Conservation (phyloP, 2,888 invertebrate genomes). For the Pyrgus malvae region DNA sequence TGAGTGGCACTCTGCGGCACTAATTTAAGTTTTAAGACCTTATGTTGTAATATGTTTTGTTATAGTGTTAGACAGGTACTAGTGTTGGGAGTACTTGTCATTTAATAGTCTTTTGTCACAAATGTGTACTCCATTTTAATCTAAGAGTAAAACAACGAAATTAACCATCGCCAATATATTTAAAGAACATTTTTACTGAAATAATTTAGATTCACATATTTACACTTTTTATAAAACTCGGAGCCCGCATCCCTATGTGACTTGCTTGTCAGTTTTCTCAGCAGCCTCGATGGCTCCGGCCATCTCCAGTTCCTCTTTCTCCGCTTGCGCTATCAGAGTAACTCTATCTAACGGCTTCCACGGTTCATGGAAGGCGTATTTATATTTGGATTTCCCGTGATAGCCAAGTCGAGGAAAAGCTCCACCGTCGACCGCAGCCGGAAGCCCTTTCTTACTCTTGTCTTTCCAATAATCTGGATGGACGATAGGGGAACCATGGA, state of each 20-base stretch:
- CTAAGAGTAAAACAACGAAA: background rate
- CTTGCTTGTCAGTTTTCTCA: conserved; percentile 38
- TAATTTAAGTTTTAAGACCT: too few relatives aligned
- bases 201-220: background rate
- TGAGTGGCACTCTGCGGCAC: too few relatives aligned
- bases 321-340: conserved; percentile 58
- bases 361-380: conserved; percentile 72
- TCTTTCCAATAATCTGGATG: conserved; percentile 67
- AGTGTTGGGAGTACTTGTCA: too few relatives aligned
- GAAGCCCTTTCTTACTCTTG: conserved; percentile 43
- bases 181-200: background rate
- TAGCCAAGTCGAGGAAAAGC: conserved; percentile 59
- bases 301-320: conserved; percentile 43
- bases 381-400: conserved; percentile 64
- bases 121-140: too few relatives aligned
- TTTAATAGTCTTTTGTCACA: too few relatives aligned
- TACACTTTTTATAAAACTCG: conserved; percentile 45
- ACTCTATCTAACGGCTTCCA: conserved; percentile 69
- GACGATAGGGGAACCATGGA: conserved; percentile 56
- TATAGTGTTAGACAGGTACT: too few relatives aligned
- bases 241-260: conserved; percentile 46
- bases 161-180: background rate
- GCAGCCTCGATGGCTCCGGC: conserved; percentile 31
- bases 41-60: too few relatives aligned
- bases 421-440: conserved; percentile 33